Conservation (phyloP, 2,113 vertebrate genomes). For the Rhipidura dahli region DNA sequence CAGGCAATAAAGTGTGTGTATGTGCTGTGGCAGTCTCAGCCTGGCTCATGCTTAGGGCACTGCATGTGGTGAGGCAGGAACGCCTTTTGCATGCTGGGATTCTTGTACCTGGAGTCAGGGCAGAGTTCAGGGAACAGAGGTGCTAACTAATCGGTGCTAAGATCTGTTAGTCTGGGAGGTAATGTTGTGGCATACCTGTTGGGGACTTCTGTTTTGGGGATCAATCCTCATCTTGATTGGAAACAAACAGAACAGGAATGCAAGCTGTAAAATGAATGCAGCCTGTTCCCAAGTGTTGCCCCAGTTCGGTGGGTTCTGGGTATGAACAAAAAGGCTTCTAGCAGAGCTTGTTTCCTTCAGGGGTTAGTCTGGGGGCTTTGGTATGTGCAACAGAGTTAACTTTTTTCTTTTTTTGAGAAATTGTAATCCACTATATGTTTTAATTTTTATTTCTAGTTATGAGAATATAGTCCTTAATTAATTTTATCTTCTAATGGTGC, state of each 20-base stretch:
- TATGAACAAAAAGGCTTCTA: background rate
- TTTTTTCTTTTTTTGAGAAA: background rate
- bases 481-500: background rate
- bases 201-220: background rate
- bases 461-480: background rate
- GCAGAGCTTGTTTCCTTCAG: background rate
- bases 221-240: background rate
- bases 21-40: background rate
- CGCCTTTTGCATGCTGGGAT: background rate
- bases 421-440: background rate
- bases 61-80: background rate
- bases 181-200: background rate
- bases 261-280: background rate
- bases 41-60: background rate
- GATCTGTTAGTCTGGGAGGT: background rate
- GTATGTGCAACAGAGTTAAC: background rate
- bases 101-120: background rate
- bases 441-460: background rate
- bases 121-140: background rate
- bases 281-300: background rate
- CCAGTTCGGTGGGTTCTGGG: background rate
- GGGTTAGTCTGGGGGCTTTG: background rate
- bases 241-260: background rate
- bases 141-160: fast-evolving
- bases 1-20: background rate